Base-by-base conservation (phyloP, 2,797 vertebrate species). In the Furcifer pardalis region DNA sequence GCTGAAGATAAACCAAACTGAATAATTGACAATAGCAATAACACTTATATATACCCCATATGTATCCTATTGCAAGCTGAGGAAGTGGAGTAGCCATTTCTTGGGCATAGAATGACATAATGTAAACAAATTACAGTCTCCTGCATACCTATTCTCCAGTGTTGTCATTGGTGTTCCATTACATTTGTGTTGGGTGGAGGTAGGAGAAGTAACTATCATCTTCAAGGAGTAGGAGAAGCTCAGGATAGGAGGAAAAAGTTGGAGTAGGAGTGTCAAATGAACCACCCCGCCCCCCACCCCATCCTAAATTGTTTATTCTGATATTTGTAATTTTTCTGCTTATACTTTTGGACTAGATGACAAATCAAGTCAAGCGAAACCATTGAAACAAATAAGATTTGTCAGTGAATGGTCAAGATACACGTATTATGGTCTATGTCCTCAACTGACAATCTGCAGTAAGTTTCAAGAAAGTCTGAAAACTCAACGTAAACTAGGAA, bases 101-200 rank as follows among this genome's bases (percentile, higher is more conserved):
- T 27, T 95, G 92, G 88, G 85, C 95, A 94, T 93, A 89, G 94
- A 94, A 91, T 93, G 94, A 93, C 93, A 95, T 95, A 94, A 95
- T 94, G 95, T 93, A 93, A 94, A 92, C 89, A 94, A 94, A 92
- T 94, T 93, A 87, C 86, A 74, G 75, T 88, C 76, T 84, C 89
- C 84, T 87, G 84, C 87, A 91, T 94, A 71, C 84, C 62, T 93
- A 92, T 75, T 89, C n/a, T n/a, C n/a, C n/a, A 92, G 80, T 84
- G 79, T 84, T 89, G 88, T 79, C 80, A 42, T 46, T 8, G 77
- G 32, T n/a, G 0, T 92, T 91, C 85, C 85, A 81, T 89, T 83
- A 79, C 90, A 89, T 81, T 68, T 66, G 81, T 85, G 42, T 85
- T 75, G 90, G 81, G 89, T 65, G 83, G 83, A 62, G 91, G 81